phyloP scores from a whole-genome alignment of 1,140 invertebrate genomes.

The Drosophila mauritiana region DNA sequence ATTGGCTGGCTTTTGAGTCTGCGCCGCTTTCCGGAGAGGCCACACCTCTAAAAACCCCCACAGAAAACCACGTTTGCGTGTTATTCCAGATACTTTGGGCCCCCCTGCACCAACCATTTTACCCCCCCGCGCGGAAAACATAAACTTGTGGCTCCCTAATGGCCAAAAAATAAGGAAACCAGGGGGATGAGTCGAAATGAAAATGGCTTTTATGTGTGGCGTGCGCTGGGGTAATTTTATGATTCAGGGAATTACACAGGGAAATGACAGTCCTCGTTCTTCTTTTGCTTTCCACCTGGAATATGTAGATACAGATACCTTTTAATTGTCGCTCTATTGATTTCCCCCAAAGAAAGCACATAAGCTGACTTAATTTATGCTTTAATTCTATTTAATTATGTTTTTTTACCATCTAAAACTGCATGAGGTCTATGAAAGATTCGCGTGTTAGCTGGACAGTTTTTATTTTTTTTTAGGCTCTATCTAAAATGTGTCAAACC shows the following conservation, averaged over 20 bases:
- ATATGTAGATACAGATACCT: conserved; percentile 48
- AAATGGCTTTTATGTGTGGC: conserved; percentile 80
- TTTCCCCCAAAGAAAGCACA: conserved; percentile 42
- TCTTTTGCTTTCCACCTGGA: conserved; percentile 2
- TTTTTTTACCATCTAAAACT: conserved; percentile 20
- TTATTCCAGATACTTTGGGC: conserved; percentile 25
- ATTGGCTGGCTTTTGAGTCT: conserved; percentile 68
- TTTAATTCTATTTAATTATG: conserved; percentile 59
- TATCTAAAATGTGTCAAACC: conserved; percentile 47
- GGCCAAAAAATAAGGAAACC: conserved; percentile 16
- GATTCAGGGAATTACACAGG: conserved; percentile 67
- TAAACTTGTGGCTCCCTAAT: conserved; percentile 56
- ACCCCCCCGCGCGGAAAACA: conserved; percentile 22
- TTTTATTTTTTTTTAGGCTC: conserved; percentile 19
- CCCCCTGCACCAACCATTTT: background rate
- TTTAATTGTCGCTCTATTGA: conserved; percentile 57
- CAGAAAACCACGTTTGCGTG: conserved; percentile 52
- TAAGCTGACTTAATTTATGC: conserved; percentile 44
- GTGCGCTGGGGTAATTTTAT: conserved; percentile 77
- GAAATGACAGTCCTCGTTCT: background rate
- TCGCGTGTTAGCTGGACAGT: conserved; percentile 32
- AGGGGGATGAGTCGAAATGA: conserved; percentile 62
- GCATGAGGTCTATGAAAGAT: conserved; percentile 13
- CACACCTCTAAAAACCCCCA: conserved; percentile 70
- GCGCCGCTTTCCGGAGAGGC: conserved; percentile 66